These are phyloP conservation scores for Indri indri DNA, from an alignment of 2,113 vertebrate species.

Conservation along the genomic window DNA sequence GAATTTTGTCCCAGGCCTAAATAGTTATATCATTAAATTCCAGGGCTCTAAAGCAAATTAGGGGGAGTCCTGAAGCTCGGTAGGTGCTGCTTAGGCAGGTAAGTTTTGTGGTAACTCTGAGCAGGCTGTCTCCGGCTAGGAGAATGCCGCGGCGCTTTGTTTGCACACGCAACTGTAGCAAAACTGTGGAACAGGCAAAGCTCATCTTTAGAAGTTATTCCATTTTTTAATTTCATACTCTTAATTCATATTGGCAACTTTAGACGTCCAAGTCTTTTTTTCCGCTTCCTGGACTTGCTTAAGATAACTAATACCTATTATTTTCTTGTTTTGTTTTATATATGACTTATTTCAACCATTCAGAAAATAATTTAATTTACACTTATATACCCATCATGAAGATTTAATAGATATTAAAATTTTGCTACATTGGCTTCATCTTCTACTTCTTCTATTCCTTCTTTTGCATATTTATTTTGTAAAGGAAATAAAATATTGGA, in stretches of 20 bases:
- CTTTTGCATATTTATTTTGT: neutral
- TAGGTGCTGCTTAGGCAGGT: neutral
- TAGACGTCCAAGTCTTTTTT: neutral
- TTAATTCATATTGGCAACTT: neutral
- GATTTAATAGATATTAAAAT: neutral
- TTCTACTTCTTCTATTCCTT: neutral
- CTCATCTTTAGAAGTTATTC: neutral
- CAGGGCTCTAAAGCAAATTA: neutral
- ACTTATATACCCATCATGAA: neutral
- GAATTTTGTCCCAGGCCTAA: neutral
- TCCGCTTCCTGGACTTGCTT: neutral
- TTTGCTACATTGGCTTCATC: neutral
- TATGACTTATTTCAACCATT: neutral
- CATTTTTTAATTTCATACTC: neutral
- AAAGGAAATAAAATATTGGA: neutral
- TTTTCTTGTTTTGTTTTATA: neutral
- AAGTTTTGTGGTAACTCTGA: neutral
- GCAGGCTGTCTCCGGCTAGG: neutral
- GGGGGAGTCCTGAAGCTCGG: neutral
- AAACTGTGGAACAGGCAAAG: neutral
- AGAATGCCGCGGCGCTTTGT: rapidly evolving
- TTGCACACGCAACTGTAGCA: neutral
- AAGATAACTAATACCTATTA: neutral
- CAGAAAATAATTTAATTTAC: neutral
- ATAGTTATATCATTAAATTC: neutral